Conservation (phyloP, 2,888 invertebrate genomes). For the Polymixis lichenea region DNA sequence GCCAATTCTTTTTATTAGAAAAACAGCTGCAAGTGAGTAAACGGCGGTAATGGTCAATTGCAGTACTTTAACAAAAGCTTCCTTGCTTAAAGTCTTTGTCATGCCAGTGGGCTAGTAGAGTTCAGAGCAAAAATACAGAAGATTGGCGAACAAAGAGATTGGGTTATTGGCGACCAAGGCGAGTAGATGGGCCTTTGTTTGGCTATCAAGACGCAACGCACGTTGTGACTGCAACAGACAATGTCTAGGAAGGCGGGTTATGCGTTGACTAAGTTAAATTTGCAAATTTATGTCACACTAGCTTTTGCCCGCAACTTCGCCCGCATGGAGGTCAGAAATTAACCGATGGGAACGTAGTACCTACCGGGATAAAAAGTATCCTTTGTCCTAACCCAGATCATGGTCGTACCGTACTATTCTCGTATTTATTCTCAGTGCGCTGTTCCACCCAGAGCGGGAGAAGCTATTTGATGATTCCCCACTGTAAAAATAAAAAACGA, state of each 20-base stretch:
- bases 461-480: no score
- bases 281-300: conserved; percentile 1
- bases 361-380: not conserved
- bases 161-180: conserved; percentile 76
- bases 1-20: not conserved
- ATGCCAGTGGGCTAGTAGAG: conserved; percentile 3
- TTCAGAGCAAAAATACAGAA: conserved; percentile 58
- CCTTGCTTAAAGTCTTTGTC: conserved; percentile 52
- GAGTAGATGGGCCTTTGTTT: conserved; percentile 71
- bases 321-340: not conserved
- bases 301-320: not conserved
- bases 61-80: conserved; percentile 54
- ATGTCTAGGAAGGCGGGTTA: not conserved
- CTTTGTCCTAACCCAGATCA: not conserved
- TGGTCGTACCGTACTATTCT: no score
- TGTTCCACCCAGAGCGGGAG: no score
- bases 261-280: not conserved
- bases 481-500: no score
- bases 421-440: no score
- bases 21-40: conserved; percentile 27
- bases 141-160: conserved; percentile 75
- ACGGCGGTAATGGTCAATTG: conserved; percentile 44
- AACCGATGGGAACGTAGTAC: not conserved
- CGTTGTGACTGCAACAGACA: conserved; percentile 25
- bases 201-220: conserved; percentile 65